phyloP scores from a whole-genome alignment of 1,140 invertebrate species.

The Druon quercuslanigerum region DNA sequence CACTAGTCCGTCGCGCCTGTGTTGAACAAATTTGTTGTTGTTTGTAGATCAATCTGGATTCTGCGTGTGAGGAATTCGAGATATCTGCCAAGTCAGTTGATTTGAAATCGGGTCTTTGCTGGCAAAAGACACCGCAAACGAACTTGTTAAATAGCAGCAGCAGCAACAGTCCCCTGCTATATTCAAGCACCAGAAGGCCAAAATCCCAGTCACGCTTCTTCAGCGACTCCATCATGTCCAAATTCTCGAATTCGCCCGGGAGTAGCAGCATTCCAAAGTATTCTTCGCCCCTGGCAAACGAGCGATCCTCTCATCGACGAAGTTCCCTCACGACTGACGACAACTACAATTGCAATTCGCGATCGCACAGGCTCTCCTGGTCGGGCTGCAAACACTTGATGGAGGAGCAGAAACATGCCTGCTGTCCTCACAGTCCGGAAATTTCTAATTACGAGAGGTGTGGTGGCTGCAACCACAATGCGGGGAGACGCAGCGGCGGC shows the following conservation, averaged over 20 bases:
- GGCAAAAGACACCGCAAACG: constrained; percentile 53
- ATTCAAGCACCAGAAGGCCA: constrained; percentile 58
- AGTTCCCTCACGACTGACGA: not conserved
- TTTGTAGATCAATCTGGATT: constrained; percentile 48
- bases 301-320: not conserved
- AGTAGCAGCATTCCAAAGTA: not conserved
- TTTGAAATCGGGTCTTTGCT: constrained; percentile 36
- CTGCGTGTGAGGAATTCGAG: not conserved
- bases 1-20: not conserved
- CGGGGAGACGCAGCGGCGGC: not conserved
- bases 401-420: constrained; percentile 25
- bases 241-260: constrained; percentile 39
- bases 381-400: constrained; percentile 33
- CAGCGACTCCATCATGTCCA: constrained; percentile 42
- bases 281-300: not conserved
- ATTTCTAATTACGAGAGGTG: not conserved
- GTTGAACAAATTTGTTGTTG: constrained; percentile 19
- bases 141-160: constrained; percentile 47
- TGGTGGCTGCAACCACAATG: constrained; percentile 17
- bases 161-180: not conserved
- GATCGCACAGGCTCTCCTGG: constrained; percentile 39
- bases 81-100: constrained; percentile 1
- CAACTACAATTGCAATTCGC: constrained; percentile 34
- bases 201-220: constrained; percentile 46
- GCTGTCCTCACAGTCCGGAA: not conserved